Conservation (phyloP, 2,113 vertebrate species). For the Pteronura brasiliensis region DNA sequence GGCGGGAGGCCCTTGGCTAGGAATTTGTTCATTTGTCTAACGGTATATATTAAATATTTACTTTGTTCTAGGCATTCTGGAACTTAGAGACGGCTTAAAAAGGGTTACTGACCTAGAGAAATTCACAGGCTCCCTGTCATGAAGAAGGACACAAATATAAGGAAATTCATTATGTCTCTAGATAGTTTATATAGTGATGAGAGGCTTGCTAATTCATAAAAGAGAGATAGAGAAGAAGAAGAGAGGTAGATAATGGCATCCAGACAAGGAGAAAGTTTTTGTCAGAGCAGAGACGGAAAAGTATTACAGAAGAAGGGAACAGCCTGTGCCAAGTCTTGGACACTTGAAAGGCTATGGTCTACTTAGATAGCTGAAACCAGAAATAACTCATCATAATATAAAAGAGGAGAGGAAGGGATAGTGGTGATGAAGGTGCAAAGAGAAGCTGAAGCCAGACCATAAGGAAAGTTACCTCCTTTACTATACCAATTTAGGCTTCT, state of each 20-base stretch:
- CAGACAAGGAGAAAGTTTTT: background rate
- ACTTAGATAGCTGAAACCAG: background rate
- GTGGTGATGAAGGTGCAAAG: background rate
- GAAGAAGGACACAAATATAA: background rate
- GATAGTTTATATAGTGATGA: background rate
- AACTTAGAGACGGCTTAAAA: background rate
- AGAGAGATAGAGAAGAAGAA: background rate
- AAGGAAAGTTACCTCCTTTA: background rate
- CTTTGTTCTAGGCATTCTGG: background rate
- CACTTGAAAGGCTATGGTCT: background rate
- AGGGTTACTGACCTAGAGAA: background rate
- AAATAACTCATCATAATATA: background rate
- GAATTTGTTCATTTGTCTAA: background rate
- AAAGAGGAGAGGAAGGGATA: background rate
- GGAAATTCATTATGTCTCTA: background rate
- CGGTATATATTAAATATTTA: background rate
- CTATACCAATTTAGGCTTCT: background rate
- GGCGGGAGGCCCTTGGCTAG: background rate
- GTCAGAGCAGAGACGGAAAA: background rate
- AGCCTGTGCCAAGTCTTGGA: background rate
- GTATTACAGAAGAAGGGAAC: background rate
- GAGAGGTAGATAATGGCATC: background rate
- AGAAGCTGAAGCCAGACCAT: background rate
- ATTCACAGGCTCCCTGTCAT: background rate
- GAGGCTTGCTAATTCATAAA: background rate